Percentiles rank a stretch among this genome's conserved stretches.
These are phyloP conservation scores for Rhopalosiphum padi DNA, from an alignment of 1,140 invertebrate species.

Conservation along the genomic window DNA sequence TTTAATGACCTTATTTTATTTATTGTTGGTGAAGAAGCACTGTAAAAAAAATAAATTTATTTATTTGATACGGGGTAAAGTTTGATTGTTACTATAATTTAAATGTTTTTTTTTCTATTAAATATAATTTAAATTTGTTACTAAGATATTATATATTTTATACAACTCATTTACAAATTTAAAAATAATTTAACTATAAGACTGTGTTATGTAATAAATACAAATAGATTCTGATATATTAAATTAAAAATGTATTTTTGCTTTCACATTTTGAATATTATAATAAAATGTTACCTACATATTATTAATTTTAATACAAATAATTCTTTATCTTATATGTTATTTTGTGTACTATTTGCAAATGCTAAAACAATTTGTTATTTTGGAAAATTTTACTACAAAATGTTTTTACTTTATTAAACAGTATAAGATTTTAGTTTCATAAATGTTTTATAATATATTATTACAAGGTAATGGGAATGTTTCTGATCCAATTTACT, in stretches of 20 bases:
- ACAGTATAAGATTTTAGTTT: not conserved
- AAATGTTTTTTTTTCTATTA: not conserved
- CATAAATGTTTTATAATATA: not conserved
- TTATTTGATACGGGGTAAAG: constrained; percentile 71
- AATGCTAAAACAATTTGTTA: not conserved
- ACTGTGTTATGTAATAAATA: not conserved
- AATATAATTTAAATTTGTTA: not conserved
- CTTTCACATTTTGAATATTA: not conserved
- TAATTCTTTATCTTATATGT: not conserved
- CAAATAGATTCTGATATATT: not conserved
- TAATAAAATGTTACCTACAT: not conserved
- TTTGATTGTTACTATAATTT: constrained; percentile 63
- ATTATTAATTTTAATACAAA: not conserved
- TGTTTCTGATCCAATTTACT: too few relatives aligned
- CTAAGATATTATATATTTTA: constrained; percentile 24
- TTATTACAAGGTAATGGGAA: too few relatives aligned
- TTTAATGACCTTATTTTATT: constrained; percentile 77
- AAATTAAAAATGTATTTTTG: not conserved
- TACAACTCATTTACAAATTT: not conserved
- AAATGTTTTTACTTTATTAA: not conserved
- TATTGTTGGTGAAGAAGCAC: constrained; percentile 74
- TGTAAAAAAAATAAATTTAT: constrained; percentile 75
- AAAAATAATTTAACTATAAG: not conserved
- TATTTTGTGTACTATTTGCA: not conserved
- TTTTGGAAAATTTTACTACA: not conserved